Conservation (phyloP, 2,113 vertebrate species). For the Petroica traversi region DNA sequence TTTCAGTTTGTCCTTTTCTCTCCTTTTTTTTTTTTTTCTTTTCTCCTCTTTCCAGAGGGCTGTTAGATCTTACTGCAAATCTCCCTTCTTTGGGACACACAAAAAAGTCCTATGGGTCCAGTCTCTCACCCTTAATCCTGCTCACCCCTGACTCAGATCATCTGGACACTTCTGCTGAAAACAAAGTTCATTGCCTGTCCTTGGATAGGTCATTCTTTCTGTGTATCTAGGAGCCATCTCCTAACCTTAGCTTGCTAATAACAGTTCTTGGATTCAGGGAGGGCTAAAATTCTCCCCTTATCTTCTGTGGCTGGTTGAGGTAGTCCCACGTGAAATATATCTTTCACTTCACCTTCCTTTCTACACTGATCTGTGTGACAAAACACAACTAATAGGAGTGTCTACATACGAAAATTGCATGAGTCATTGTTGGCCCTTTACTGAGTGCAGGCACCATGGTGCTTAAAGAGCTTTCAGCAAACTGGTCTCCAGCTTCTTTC, state of each 20-base stretch:
- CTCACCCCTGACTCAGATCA: rapidly evolving
- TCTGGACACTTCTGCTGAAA: not conserved
- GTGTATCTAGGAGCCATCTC: not conserved
- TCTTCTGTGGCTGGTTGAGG: not conserved
- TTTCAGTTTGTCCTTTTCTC: not conserved
- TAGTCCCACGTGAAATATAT: not conserved
- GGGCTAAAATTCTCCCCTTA: not conserved
- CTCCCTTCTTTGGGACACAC: not conserved
- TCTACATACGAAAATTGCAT: not conserved
- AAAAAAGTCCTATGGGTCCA: not conserved
- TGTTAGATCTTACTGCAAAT: not conserved
- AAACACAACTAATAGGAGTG: not conserved
- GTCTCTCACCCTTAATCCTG: not conserved
- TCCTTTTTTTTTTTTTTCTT: not conserved
- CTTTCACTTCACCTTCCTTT: not conserved
- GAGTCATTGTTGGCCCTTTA: not conserved
- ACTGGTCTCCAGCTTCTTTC: not conserved
- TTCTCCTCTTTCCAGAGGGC: not conserved
- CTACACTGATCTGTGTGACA: not conserved
- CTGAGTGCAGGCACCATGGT: not conserved
- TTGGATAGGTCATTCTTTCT: not conserved
- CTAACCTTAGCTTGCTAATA: not conserved
- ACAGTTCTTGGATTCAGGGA: not conserved
- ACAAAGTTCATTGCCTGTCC: not conserved
- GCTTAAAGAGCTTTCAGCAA: not conserved